Conservation (phyloP, 2,797 vertebrate genomes). For the Halcyon leucocephala region DNA sequence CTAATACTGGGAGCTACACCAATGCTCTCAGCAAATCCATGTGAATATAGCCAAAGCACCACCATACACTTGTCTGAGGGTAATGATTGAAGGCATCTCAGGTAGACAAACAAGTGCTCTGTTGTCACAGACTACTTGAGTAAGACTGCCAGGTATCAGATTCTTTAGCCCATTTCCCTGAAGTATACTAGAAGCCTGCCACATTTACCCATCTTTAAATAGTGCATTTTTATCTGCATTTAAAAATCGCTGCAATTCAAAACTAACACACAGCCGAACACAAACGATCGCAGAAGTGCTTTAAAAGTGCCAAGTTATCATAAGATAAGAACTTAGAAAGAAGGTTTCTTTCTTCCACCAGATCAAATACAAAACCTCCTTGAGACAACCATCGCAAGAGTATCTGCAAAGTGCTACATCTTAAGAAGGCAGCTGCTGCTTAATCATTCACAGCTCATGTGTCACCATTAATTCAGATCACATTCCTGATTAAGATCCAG, state of each 20-base stretch:
- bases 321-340: background rate
- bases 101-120: background rate
- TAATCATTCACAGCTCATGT: background rate
- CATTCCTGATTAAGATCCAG: background rate
- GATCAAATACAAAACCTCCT: background rate
- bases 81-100: background rate
- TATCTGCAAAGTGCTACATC: background rate
- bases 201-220: background rate
- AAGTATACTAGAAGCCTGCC: background rate
- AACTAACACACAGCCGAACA: background rate
- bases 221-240: background rate
- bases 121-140: background rate
- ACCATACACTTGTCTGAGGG: background rate
- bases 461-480: conserved; percentile 29
- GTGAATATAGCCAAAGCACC: background rate
- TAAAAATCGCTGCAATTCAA: background rate
- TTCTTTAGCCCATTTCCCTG: background rate
- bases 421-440: background rate
- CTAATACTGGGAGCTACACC: background rate
- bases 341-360: background rate
- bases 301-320: background rate
- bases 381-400: background rate
- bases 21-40: background rate
- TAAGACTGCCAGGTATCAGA: background rate
- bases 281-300: background rate